Evolutionary conservation across 2,888 invertebrate genomes (phyloP), one percentile per base, ranked within the genome.

Genomic region (Aethes cnicana): DNA sequence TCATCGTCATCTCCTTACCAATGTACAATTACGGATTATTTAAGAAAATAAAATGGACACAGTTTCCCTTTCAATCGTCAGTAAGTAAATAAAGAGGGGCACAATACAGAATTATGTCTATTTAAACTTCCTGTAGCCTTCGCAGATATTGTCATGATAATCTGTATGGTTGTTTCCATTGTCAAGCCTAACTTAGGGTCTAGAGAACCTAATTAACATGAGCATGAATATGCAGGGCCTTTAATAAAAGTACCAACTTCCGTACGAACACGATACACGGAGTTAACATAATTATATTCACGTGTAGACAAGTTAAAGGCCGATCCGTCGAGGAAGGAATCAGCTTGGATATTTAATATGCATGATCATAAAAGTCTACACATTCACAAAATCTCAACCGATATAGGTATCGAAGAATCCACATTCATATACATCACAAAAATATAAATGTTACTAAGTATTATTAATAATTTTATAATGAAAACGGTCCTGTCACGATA

Each of bases 91-190:
- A 47, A 37, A 37, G 18, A n/a, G n/a, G n/a, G 12, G 6, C 23
- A 21, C 17, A 17, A 14, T 8, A 6, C 25, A 17, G 6, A 30
- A 21, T 23, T 23, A 32, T 47, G 49, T 46, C 46, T 55, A 48
- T 44, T 57, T 55, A 58, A 62, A 61, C 61, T 62, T 69, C 66
- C 67, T 64, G 53, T 62, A 59, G 63, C 68, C 64, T 66, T 68
- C 58, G 43, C 46, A 43, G 55, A 64, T 66, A 72, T 72, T 70
- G 60, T 71, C 64, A 68, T 69, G 68, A 55, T 70, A 70, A 71
- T 71, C 61, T 16, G 37, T 53, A 35, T 26, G 37, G 16, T 11
- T 33, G 46, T 53, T 56, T 47, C 46, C 54, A 53, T 55, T 57
- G 48, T 58, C 11, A 37, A 37, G 43, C 39, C 35, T 57, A 47